Evolutionary conservation across 2,888 invertebrate species (phyloP), one percentile per base, ranked within the genome.

Genomic region (Cantharis rufa): DNA sequence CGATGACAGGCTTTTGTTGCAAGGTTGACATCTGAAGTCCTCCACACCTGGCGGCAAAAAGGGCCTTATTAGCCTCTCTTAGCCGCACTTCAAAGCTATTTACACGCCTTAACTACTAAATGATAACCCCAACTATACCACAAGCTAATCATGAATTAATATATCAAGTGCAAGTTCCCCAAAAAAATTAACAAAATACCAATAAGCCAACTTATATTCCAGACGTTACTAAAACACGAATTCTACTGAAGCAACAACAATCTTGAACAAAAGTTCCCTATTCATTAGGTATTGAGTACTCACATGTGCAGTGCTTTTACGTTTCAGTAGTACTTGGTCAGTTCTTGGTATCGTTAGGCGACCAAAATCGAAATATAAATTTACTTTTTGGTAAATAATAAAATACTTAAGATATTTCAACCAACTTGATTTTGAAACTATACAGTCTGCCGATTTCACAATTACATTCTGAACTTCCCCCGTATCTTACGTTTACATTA

Each of bases 21-120:
- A 95, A 86, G 95, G 95, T 92, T 95, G 95, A 91, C 95, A 95
- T 89, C 95, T 93, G 92, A 94, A 95, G 91, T 95, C 95, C 90
- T 95, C 95, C 89, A 93, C 93, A 92, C 92, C 92, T 93, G 92
- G 91, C 89, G 89, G 89, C 92, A 90, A 89, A 85, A 87, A 85
- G 84, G 85, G 84, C 84, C 64, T 84, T 81, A 86, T 85, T 86
- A 86, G 86, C 85, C 85, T 82, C 78, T 82, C 80, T 81, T 80
- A 80, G 82, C 83, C 82, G 82, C 82, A 80, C 80, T 77, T 79
- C 80, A 80, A 82, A 82, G 81, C 82, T 83, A 83, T 82, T 74
- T 82, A 81, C 82, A 82, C 78, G 75, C 78, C 70, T 72, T 62
- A 62, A 63, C 71, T 62, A 71, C 24, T 48, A 32, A 72, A 66